Evolutionary conservation across 1,140 invertebrate genomes (phyloP).

Genomic region (Drosophila rhopaloa): DNA sequence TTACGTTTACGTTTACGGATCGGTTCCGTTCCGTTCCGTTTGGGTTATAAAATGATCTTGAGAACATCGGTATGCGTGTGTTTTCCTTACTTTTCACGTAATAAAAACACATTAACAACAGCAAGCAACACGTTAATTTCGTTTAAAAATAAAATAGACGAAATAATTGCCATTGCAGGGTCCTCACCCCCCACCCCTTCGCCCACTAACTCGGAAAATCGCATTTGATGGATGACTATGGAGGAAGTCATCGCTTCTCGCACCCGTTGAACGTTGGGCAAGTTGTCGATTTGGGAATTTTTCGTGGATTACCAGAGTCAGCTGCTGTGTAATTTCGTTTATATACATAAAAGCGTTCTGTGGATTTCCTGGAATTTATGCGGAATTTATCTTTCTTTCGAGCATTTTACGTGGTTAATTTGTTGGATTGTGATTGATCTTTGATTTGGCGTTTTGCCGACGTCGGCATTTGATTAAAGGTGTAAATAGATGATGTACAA

Average conservation of each 20-base stretch:
- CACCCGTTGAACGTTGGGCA: constrained; percentile 39
- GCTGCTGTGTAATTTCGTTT: constrained; percentile 44
- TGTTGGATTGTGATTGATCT: constrained; percentile 73
- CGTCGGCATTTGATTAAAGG: constrained; percentile 36
- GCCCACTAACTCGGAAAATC: constrained; percentile 40
- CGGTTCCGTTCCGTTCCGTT: constrained; percentile 5
- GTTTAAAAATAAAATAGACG: constrained; percentile 80
- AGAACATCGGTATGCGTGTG: constrained; percentile 48
- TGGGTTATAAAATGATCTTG: constrained; percentile 68
- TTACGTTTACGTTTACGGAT: constrained; percentile 19
- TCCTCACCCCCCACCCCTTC: neutral
- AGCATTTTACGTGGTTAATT: constrained; percentile 9
- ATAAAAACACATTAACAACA: constrained; percentile 76
- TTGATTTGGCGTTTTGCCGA: constrained; percentile 61
- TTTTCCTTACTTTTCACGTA: constrained; percentile 65
- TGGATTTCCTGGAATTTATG: constrained; percentile 80
- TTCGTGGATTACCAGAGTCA: constrained; percentile 49
- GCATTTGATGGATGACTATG: constrained; percentile 72
- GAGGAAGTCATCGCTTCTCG: constrained; percentile 56
- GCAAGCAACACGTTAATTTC: constrained; percentile 63
- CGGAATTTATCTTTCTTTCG: constrained; percentile 52
- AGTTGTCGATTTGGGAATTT: constrained; percentile 47
- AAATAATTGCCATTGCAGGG: constrained; percentile 68
- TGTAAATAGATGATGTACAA: constrained; percentile 38
- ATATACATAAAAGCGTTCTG: constrained; percentile 57